These are phyloP conservation scores for Myotis myotis DNA, from an alignment of 2,797 vertebrate species.

Conservation along the genomic window DNA sequence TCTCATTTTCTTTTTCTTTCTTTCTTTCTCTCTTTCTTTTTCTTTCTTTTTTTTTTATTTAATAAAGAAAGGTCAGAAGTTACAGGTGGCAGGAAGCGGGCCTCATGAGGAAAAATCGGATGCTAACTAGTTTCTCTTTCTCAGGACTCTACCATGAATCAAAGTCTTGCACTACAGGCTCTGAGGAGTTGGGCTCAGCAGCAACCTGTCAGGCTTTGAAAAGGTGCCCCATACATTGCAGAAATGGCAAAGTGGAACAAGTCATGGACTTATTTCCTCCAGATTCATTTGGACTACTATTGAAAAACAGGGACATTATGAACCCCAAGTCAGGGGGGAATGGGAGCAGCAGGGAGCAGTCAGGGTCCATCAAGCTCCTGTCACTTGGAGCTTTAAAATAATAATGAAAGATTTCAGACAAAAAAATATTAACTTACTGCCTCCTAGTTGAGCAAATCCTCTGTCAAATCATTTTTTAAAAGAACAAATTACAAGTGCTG, in stretches of 20 bases:
- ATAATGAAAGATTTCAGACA: conserved; percentile 7
- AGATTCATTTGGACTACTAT: background rate
- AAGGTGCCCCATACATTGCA: background rate
- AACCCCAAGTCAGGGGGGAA: background rate
- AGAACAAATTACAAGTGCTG: conserved; percentile 41
- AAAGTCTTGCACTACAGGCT: background rate
- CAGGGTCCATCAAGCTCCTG: background rate
- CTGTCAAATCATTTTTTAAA: conserved; percentile 2
- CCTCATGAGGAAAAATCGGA: background rate
- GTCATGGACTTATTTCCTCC: background rate
- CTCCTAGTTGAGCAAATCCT: conserved; percentile 10
- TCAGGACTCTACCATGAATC: background rate
- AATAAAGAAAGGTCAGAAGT: background rate
- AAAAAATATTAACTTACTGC: background rate
- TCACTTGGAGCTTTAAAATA: conserved; percentile 32
- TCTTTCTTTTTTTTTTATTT: background rate
- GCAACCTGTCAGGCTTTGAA: background rate
- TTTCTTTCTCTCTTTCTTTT: background rate
- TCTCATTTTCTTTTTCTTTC: background rate
- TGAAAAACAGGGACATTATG: background rate
- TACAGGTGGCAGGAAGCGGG: background rate
- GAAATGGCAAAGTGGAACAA: background rate
- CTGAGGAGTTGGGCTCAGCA: background rate
- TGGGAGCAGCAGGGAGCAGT: background rate
- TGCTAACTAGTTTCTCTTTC: background rate